Evolutionary conservation across 92 coral and sea anemone genomes (phyloP), one percentile per base, ranked within the genome.

Genomic region (Pocillopora grandis): DNA sequence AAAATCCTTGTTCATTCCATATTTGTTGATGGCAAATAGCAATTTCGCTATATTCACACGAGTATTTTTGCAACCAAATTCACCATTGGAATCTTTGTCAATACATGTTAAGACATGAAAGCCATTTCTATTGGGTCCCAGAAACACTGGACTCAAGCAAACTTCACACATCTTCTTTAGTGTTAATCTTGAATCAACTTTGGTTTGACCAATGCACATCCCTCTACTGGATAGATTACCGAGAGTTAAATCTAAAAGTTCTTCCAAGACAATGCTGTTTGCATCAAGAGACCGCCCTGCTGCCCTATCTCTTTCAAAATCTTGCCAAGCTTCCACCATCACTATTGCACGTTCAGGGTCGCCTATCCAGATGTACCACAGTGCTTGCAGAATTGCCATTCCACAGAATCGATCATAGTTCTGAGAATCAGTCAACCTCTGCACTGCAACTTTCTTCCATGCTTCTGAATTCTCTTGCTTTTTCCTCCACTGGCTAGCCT

Each of bases 381-480:
- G 70, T 7, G 88, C 91, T 89, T 86, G 89, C 42, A 83, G 86
- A 59, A 80, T 63, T 1, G 89, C 84, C 86, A 90, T 90, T 14
- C 90, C 88, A 12, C 91, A 70, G 76, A 90, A 87, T 11, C 93
- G 56, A 20, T 83, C 93, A 36, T 87, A 84, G 81, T 90, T 90
- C 7, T 56, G 88, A 36, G 67, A 66, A 17, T 57, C 79, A 33
- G 80, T 83, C 0, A 90, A 76, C 42, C 33, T 79, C 33, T 78
- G 33, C 1, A 64, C 80, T 58, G 78, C 58, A 23, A 76, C 56
- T 27, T 62, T 79, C 76, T 75, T 73, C 92, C 92, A 89, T 18
- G 77, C 58, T 56, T 84, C 82, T 12, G 83, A 64, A 66, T 76
- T 82, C 48, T 74, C 81, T 11, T 76, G 56, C 33, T 76, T 66